Evolutionary conservation across 1,140 invertebrate genomes (phyloP).

Genomic region (Caerostris extrusa): DNA sequence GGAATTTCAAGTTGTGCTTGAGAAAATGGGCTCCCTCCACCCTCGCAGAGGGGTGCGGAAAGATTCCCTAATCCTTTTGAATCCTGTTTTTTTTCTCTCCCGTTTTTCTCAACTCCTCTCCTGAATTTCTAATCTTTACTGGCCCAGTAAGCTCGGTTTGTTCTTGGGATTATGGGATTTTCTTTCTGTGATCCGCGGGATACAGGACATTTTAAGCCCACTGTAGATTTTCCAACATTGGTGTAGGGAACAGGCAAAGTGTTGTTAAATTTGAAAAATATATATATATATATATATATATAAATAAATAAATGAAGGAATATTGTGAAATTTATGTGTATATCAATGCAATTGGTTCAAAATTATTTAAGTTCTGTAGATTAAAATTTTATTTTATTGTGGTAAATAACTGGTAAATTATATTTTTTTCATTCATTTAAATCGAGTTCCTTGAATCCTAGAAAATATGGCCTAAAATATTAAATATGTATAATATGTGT

Average conservation of each 20-base stretch:
- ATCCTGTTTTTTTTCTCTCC: slow-evolving; percentile 20
- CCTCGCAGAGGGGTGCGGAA: neutral
- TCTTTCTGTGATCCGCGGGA: neutral
- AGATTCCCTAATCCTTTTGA: slow-evolving; percentile 41
- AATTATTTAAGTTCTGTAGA: no score
- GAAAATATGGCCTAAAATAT: no score
- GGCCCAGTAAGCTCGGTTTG: neutral
- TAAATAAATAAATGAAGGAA: no score
- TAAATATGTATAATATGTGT: no score
- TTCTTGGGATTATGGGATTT: slow-evolving; percentile 29
- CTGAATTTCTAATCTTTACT: slow-evolving; percentile 58
- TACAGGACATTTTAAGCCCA: slow-evolving; percentile 22
- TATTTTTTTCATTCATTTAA: no score
- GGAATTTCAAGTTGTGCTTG: neutral
- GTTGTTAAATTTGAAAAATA: no score
- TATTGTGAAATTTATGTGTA: no score
- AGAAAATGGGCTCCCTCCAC: neutral
- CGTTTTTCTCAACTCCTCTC: neutral
- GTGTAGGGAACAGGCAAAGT: neutral
- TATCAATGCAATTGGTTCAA: no score
- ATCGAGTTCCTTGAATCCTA: no score
- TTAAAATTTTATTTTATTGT: no score
- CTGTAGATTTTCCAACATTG: neutral
- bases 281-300: no score
- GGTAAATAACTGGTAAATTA: no score